A percentile compares a stretch with the other conserved stretches of the same genome.
phyloP scores from a whole-genome alignment of 2,888 invertebrate species.

The Melipona beecheii region DNA sequence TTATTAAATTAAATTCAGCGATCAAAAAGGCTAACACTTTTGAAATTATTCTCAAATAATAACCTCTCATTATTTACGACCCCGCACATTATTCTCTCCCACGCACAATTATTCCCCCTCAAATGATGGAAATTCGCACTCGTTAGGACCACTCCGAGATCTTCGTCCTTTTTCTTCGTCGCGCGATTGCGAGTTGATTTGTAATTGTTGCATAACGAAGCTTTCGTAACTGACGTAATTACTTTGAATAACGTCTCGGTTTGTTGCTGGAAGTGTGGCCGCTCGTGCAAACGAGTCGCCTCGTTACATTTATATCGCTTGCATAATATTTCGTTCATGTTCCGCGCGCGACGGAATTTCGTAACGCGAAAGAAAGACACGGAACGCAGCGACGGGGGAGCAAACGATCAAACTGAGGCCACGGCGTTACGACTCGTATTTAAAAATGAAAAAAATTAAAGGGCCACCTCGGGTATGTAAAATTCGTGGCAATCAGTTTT shows the following conservation, averaged over 20 bases:
- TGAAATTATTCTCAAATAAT: not conserved
- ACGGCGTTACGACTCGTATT: not conserved
- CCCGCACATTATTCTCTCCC: not conserved
- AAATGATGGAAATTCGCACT: not conserved
- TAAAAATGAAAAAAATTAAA: no score
- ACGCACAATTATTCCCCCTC: not conserved
- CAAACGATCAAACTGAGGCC: not conserved
- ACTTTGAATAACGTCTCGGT: slow-evolving; percentile 40
- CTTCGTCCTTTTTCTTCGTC: not conserved
- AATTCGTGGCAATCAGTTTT: no score
- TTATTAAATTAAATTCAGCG: not conserved
- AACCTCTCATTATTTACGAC: not conserved
- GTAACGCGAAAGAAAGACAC: not conserved
- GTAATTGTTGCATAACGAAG: slow-evolving; percentile 47
- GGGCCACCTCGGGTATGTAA: no score
- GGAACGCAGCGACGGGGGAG: no score
- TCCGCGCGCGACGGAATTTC: not conserved
- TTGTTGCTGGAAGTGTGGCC: not conserved
- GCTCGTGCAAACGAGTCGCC: slow-evolving; percentile 15
- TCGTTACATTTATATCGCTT: slow-evolving; percentile 23
- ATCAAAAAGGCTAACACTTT: not conserved
- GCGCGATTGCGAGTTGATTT: slow-evolving; percentile 14
- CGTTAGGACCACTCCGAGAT: no score
- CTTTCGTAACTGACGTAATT: slow-evolving; percentile 50
- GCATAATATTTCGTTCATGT: slow-evolving; percentile 4